These are phyloP conservation scores for Megalonaias nervosa DNA, from an alignment of 1,140 invertebrate genomes.

Conservation along the genomic window DNA sequence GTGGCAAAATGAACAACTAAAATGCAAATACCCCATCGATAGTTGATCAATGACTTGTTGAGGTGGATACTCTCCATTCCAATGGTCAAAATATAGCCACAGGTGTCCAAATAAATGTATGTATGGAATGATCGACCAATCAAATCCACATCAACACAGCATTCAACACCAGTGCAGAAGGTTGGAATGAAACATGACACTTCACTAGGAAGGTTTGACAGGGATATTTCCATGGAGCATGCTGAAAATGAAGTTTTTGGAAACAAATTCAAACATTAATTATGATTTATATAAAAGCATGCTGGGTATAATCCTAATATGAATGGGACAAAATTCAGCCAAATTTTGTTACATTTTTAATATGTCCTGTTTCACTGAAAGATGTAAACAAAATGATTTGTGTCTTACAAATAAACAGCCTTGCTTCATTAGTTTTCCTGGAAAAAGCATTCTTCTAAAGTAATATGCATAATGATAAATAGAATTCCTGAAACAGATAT, in stretches of 20 bases:
- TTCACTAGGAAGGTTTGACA: constrained; percentile 9
- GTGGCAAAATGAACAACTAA: too few relatives aligned
- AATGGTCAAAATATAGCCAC: constrained; percentile 8
- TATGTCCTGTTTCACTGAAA: too few relatives aligned
- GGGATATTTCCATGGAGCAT: constrained; percentile 4
- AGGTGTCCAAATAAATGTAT: constrained; percentile 11
- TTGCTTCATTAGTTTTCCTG: too few relatives aligned
- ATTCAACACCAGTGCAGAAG: constrained; percentile 11
- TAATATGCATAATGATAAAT: too few relatives aligned
- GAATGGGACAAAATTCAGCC: too few relatives aligned
- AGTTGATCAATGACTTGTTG: constrained; percentile 1
- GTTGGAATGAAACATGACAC: constrained; percentile 11
- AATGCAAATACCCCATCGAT: constrained; percentile 2
- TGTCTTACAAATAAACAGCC: too few relatives aligned
- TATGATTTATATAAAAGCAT: background rate
- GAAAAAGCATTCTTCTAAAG: too few relatives aligned
- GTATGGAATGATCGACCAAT: constrained; percentile 12
- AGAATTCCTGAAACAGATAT: too few relatives aligned
- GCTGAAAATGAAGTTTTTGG: background rate
- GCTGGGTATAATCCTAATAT: background rate
- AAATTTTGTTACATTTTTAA: too few relatives aligned
- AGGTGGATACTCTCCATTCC: constrained; percentile 7
- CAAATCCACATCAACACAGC: constrained; percentile 19
- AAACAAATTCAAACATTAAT: background rate
- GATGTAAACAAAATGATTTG: too few relatives aligned